A percentile compares a stretch with the other conserved stretches of the same genome.
Conservation (phyloP, 1,140 invertebrate species). For the Danaus plexippus region DNA sequence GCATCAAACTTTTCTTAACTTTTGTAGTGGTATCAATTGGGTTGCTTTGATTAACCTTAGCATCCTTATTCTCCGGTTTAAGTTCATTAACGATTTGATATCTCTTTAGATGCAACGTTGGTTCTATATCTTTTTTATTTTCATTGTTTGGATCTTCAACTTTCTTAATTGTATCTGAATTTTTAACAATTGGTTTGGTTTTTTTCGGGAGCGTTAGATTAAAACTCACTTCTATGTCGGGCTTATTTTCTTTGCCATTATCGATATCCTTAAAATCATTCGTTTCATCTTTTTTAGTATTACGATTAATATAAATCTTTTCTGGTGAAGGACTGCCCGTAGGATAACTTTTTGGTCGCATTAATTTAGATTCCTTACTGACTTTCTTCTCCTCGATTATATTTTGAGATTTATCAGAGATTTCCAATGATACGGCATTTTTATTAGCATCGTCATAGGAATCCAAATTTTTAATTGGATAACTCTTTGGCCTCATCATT, state of each 20-base stretch:
- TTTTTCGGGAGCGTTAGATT: conserved; percentile 66
- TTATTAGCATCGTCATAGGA: conserved; percentile 42
- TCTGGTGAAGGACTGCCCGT: conserved; percentile 59
- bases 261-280: conserved; percentile 31
- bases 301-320: conserved; percentile 50
- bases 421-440: conserved; percentile 19
- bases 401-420: conserved; percentile 30
- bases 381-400: conserved; percentile 40
- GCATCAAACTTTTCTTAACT: conserved; percentile 18
- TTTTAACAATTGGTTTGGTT: conserved; percentile 25
- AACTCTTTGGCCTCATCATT: conserved; percentile 62
- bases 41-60: conserved; percentile 10
- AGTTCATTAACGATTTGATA: conserved; percentile 46
- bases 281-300: conserved; percentile 37
- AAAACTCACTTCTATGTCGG: conserved; percentile 67
- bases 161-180: conserved; percentile 31
- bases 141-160: conserved; percentile 30
- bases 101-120: conserved; percentile 59
- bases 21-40: conserved; percentile 15
- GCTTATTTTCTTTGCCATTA: conserved; percentile 34
- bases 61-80: conserved; percentile 25
- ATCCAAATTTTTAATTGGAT: conserved; percentile 58
- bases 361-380: conserved; percentile 72
- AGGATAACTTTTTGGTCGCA: conserved; percentile 75
- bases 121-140: conserved; percentile 38